Conservation (phyloP, 2,888 invertebrate species). For the Chymomyza amoena region DNA sequence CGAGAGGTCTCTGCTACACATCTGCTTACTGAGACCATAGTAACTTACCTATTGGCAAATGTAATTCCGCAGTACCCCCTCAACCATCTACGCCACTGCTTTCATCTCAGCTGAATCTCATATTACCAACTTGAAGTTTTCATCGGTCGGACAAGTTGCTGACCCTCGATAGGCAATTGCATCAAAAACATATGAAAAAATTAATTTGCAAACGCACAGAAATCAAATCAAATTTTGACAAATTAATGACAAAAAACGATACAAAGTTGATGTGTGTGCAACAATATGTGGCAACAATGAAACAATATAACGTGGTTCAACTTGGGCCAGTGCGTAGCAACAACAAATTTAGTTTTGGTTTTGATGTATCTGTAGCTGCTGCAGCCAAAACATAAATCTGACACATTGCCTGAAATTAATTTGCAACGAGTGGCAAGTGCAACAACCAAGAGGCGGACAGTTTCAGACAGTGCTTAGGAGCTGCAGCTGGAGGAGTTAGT, state of each 20-base stretch:
- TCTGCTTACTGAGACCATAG: too few species aligned
- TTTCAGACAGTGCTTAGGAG: background rate
- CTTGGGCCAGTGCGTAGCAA: conserved; percentile 8
- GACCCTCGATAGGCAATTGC: background rate
- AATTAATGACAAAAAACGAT: conserved; percentile 1
- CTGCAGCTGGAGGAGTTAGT: background rate
- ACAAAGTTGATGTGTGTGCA: conserved; percentile 8
- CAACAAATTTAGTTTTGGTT: conserved; percentile 12
- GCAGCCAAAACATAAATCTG: conserved; percentile 35
- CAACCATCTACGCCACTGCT: too few species aligned
- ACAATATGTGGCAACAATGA: conserved; percentile 39
- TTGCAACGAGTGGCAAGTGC: conserved; percentile 47
- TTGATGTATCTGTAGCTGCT: conserved; percentile 17
- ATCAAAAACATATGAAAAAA: background rate
- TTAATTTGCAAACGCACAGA: conserved; percentile 26
- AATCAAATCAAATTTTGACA: background rate
- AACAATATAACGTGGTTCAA: background rate
- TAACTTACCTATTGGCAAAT: too few species aligned
- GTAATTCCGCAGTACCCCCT: too few species aligned
- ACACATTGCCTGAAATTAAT: conserved; percentile 64
- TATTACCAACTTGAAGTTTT: background rate
- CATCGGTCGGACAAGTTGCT: background rate
- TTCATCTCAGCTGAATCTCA: background rate
- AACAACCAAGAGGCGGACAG: background rate
- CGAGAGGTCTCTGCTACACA: too few species aligned